Base-by-base conservation (phyloP, 30 jellyfish, hydroid and myxozoan genomes). In the Mastigias papua region DNA sequence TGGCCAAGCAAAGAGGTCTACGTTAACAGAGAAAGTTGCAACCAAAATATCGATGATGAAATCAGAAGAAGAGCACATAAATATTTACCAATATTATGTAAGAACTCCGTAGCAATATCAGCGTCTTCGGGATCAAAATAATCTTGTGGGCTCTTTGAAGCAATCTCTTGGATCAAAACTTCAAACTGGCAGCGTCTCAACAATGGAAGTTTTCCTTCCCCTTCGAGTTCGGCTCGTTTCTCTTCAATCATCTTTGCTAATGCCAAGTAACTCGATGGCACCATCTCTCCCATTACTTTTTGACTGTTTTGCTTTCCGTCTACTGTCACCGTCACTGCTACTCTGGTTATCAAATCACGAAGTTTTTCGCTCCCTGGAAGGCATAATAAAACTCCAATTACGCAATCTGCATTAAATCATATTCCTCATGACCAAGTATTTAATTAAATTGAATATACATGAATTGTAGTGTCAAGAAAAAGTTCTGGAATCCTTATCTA, bases 81-180 rank as follows among this genome's bases (percentile, higher is more conserved):
- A n/a, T n/a, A n/a, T n/a, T 42, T 34, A 94, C 99, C 99, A 20
- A 90, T 89, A 63, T 85, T 89, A 81, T 94, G 99, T 57, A 94
- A 70, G 61, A 94, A 94, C 29, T 57, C 68, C n/a, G 97, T 87
- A 17, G 97, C 99, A 22, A 69, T 34, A 34, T 89, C 97, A 27
- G 84, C 42, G 80, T 94, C 99, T 21, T 94, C 97, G 1, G 89
- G 91, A 58, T 93, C 93, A 60, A 90, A 63, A 32, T 77, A 32
- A 23, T 94, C 99, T 20, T 42, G 58, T 21, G 77, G 76, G 51
- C 68, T 87, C 27, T 90, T 78, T 20, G 48, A 66, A 28, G 90
- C 89, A 71, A 69, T 83, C 57, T 71, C 84, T 15, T 37, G 33
- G 64, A 96, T 95, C 58, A 94, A 29, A 32, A 35, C 81, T 30